Base-by-base conservation (phyloP, 2,113 vertebrate species). In the Pygoscelis adeliae region DNA sequence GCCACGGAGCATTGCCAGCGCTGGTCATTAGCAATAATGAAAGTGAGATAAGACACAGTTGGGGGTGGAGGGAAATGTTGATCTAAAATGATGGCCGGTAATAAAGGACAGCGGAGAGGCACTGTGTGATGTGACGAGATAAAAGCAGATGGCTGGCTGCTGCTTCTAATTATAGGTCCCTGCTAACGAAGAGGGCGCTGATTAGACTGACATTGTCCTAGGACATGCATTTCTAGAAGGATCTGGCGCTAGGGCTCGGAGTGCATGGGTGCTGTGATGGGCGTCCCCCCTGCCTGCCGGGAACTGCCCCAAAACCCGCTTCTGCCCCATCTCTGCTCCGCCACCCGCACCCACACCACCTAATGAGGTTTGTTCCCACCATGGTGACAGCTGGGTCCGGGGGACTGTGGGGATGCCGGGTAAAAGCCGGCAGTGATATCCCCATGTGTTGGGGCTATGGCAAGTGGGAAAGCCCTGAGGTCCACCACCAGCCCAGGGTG, bases 91-190 rank as follows among this genome's bases (percentile, higher is more conserved):
- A 83, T 83, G 85, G 86, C 61, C 47, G 0, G 38, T 78, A 88
- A 93, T 82, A 91, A 74, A 95, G 95, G 94, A 77, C 94, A 83
- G 90, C 5, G 0, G 25, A 80, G 88, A 88, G 79, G 80, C 88
- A 66, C 71, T 2, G 32, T 59, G 62, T 44, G 83, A 97, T 96
- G 88, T 23, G 88, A 87, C 0, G 5, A 93, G 69, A 95, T 89
- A 89, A 93, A 94, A 97, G 92, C 95, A 97, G 96, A 83, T 94
- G 96, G 94, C 92, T 89, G 88, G 72, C 90, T 90, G 88, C 92
- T 96, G 92, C 89, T 96, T 89, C 97, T 97, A 95, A 97, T 97
- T 97, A 97, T 92, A 94, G 97, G 76, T 13, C 63, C 18, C 67
- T 44, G 76, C 83, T 95, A 96, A 95, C 0, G 50, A 96, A 89